Conservation (phyloP, 2,797 vertebrate genomes). For the Anomalospiza imberbis region DNA sequence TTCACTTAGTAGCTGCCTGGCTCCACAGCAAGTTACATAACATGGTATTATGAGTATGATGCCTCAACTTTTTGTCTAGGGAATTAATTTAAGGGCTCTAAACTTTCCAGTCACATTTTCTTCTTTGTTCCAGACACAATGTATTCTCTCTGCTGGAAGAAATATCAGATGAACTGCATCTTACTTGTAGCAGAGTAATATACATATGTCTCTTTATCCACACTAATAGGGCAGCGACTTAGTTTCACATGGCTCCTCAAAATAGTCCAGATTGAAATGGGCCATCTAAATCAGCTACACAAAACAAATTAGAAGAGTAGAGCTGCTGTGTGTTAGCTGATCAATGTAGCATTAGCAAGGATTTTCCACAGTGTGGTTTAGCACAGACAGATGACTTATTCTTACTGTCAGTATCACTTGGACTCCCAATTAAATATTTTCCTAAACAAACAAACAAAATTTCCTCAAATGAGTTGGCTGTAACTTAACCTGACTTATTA, state of each 20-base stretch:
- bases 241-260: constrained; percentile 18
- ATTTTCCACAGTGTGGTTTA: constrained; percentile 44
- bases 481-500: not conserved
- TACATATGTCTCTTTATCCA: not conserved
- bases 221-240: not conserved
- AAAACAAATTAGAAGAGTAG: constrained; percentile 42
- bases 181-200: constrained; percentile 17
- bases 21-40: constrained; percentile 34
- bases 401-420: constrained; percentile 11
- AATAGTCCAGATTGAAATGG: constrained; percentile 42
- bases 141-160: constrained; percentile 20
- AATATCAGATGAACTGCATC: not conserved
- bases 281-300: constrained; percentile 30
- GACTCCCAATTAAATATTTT: constrained; percentile 23
- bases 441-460: constrained; percentile 40
- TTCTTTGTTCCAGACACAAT: not conserved
- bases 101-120: constrained; percentile 47
- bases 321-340: constrained; percentile 14
- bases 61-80: constrained; percentile 43
- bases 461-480: not conserved
- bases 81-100: constrained; percentile 58
- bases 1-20: constrained; percentile 45
- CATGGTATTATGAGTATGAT: constrained; percentile 33
- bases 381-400: constrained; percentile 20
- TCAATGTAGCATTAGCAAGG: constrained; percentile 36